These are phyloP conservation scores for Stegostoma tigrinum DNA, from an alignment of 2,113 vertebrate genomes.

Conservation along the genomic window DNA sequence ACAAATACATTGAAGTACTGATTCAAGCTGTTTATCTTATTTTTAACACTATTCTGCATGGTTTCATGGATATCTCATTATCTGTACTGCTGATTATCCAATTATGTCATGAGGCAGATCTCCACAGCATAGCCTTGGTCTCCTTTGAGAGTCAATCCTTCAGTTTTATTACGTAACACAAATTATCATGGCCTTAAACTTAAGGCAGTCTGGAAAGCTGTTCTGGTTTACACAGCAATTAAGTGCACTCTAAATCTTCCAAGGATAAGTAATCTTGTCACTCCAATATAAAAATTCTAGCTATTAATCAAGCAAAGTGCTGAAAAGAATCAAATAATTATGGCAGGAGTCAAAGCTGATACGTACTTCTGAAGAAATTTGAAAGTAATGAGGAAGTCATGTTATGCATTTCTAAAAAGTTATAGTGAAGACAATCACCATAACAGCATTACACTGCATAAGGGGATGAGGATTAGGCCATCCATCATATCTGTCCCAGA, in stretches of 20 bases:
- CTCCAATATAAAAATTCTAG: not conserved
- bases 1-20: not conserved
- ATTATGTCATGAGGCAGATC: not conserved
- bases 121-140: not conserved
- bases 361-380: conserved; percentile 1
- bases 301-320: conserved; percentile 21
- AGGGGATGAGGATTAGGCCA: not conserved
- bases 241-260: not conserved
- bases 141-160: not conserved
- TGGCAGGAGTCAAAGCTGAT: not conserved
- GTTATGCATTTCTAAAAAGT: conserved; percentile 7
- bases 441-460: not conserved
- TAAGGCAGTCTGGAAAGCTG: not conserved
- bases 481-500: not conserved
- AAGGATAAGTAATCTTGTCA: not conserved
- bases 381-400: not conserved
- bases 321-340: not conserved
- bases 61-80: not conserved
- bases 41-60: not conserved
- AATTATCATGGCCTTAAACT: not conserved
- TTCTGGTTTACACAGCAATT: not conserved
- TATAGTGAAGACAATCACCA: not conserved
- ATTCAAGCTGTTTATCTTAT: not conserved
- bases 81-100: not conserved
- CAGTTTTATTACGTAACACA: not conserved